Percentiles rank a stretch among this genome's conserved stretches.
Conservation (phyloP, 2,888 invertebrate genomes). For the Ormyrus rosae region DNA sequence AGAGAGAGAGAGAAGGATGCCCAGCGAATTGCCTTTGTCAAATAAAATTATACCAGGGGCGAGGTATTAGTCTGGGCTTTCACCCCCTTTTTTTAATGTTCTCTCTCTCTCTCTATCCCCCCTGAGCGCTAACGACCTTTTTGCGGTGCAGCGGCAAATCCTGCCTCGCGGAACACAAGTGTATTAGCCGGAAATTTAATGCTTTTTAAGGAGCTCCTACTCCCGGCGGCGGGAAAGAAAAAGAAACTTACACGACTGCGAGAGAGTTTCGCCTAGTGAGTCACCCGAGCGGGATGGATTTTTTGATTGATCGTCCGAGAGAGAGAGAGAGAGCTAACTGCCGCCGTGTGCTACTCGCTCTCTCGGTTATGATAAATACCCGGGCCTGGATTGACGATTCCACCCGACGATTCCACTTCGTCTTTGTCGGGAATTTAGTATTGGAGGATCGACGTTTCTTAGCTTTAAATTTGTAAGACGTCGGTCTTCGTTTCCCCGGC, state of each 20-base stretch:
- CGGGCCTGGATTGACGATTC: constrained; percentile 29
- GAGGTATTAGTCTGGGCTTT: background rate
- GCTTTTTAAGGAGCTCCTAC: constrained; percentile 21
- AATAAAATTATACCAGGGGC: constrained; percentile 52
- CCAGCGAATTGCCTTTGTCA: constrained; percentile 60
- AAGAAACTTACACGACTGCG: too few relatives aligned
- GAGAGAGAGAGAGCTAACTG: too few relatives aligned
- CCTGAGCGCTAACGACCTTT: constrained; percentile 52
- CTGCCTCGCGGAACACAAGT: constrained; percentile 36
- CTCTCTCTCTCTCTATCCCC: background rate
- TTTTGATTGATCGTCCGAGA: constrained; percentile 50
- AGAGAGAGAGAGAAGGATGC: constrained; percentile 42
- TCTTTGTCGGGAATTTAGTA: constrained; percentile 16
- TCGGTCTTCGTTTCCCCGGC: too few relatives aligned
- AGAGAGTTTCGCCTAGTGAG: too few relatives aligned
- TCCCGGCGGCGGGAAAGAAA: too few relatives aligned
- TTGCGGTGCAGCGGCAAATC: constrained; percentile 49
- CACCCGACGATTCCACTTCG: constrained; percentile 21
- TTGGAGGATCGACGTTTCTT: background rate
- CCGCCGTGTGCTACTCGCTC: too few relatives aligned
- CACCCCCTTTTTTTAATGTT: constrained; percentile 12
- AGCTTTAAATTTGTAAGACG: too few relatives aligned
- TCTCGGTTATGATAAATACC: too few relatives aligned
- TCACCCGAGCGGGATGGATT: background rate
- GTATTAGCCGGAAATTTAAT: constrained; percentile 55